Percentiles rank a stretch among this genome's conserved stretches.
phyloP scores from a whole-genome alignment of 2,797 vertebrate genomes.

The Thalassophryne amazonica region DNA sequence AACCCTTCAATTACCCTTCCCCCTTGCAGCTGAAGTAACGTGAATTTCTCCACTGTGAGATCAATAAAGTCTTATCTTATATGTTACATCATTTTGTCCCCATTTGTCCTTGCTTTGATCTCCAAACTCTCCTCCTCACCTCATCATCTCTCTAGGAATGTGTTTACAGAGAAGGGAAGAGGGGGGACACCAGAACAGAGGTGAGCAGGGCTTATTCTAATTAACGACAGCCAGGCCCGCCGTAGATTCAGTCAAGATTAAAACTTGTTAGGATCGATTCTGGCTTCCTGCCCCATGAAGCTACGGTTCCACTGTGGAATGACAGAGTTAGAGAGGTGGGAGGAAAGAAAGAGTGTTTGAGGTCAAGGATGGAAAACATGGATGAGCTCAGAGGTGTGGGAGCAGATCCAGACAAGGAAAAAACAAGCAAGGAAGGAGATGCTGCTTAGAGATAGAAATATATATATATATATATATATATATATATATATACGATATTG shows the following conservation, averaged over 20 bases:
- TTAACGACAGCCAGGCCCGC: slow-evolving; percentile 59
- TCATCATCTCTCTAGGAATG: slow-evolving; percentile 24
- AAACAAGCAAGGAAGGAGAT: not conserved
- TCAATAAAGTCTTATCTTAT: too few relatives aligned
- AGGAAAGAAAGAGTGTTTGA: not conserved
- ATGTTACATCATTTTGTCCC: not conserved
- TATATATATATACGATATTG: slow-evolving; percentile 37
- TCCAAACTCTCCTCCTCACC: slow-evolving; percentile 1
- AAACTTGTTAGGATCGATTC: slow-evolving; percentile 71
- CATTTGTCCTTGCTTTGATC: slow-evolving; percentile 16
- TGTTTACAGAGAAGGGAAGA: slow-evolving; percentile 41
- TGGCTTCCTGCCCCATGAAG: slow-evolving; percentile 49
- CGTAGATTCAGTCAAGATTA: slow-evolving; percentile 64
- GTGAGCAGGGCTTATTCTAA: slow-evolving; percentile 63
- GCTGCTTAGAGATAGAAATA: slow-evolving; percentile 11
- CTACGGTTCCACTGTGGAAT: slow-evolving; percentile 19
- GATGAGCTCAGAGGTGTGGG: slow-evolving; percentile 4
- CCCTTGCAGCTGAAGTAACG: too few relatives aligned
- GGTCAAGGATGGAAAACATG: not conserved
- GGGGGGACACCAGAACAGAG: slow-evolving; percentile 9
- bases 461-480: too few relatives aligned
- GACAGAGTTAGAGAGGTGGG: slow-evolving; percentile 6
- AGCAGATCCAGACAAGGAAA: not conserved
- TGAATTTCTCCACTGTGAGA: too few relatives aligned
- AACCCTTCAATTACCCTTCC: too few relatives aligned